Evolutionary conservation across 30 jellyfish, hydroid and myxozoan genomes (phyloP), one percentile per base, ranked within the genome.

Genomic region (Hydractinia symbiolongicarpus): DNA sequence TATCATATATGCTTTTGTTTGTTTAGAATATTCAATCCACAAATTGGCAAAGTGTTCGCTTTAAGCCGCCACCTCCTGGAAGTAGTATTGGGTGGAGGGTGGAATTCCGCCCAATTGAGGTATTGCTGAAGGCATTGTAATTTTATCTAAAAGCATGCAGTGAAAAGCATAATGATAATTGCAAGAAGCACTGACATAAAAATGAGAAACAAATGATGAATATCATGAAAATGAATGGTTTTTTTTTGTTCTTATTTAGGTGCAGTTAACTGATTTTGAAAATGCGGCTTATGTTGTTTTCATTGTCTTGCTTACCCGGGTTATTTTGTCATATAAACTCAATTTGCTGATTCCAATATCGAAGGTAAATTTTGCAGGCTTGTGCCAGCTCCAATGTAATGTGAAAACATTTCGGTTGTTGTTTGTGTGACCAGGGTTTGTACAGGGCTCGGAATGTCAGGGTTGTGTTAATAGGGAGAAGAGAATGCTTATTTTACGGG

Each of bases 51-150:
- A 83, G 95, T 4, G 92, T 88, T 79, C 88, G 99, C 40, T 94
- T 94, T 90, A 94, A 94, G 77, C 99, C 99, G 60, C 99, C 99
- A 5, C 99, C 99, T 49, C 97, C 97, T 55, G 95, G 93, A 52
- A 64, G 95, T 44, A 84, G 79, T 71, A 94, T 94, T 84, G 99
- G 99, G 54, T 94, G 99, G 99, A 81, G 99, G 71, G 99, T 94
- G 30, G 99, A 94, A 75, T 83, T 94, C 57, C 84, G 99, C 72
- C 91, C 99, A 30, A 86, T 94, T 86, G 99, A 94, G 88, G 99
- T 93, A 51, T 17, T 79, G 6, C 4, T 30, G 44, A 30, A 30
- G 44, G 44, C 44, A 2, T 2, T 30, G 44, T 30, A 30, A 30
- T 30, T 30, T 30, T 30, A 30, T 30, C 44, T 30, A 2, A 30